Evolutionary conservation across 2,113 vertebrate species (phyloP).

Genomic region (Helogale parvula): DNA sequence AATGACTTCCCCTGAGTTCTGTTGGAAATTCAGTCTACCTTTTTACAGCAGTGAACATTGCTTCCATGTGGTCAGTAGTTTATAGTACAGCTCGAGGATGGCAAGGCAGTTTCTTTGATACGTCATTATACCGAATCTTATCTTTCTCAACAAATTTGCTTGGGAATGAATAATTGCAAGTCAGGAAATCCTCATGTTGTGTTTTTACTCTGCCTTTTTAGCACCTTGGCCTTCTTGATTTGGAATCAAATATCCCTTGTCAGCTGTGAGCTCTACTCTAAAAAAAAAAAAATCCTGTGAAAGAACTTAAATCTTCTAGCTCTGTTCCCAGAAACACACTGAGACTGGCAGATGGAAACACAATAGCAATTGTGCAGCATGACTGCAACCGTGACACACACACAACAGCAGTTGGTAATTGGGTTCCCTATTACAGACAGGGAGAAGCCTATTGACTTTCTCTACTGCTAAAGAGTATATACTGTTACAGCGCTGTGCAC

Average conservation of each 20-base stretch:
- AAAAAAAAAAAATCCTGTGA: neutral
- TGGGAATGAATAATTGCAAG: neutral
- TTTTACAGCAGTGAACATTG: neutral
- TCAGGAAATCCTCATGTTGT: neutral
- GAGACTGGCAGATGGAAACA: conserved; percentile 27
- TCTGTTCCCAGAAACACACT: neutral
- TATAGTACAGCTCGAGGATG: neutral
- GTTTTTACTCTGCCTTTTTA: neutral
- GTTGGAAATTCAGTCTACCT: neutral
- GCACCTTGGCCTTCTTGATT: neutral
- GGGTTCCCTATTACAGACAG: neutral
- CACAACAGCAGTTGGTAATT: neutral
- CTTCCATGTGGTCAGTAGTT: fast-evolving
- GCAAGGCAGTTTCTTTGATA: neutral
- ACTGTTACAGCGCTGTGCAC: neutral
- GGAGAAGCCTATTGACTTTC: conserved; percentile 6
- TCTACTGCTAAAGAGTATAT: neutral
- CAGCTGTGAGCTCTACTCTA: neutral
- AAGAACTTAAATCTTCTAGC: neutral
- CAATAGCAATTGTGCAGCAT: neutral
- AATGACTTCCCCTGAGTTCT: neutral
- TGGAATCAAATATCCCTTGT: neutral
- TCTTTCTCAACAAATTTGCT: neutral
- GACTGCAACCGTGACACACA: neutral
- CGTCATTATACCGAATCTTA: neutral